phyloP scores from a whole-genome alignment of 2,797 vertebrate genomes.

The Urocyon cinereoargenteus region DNA sequence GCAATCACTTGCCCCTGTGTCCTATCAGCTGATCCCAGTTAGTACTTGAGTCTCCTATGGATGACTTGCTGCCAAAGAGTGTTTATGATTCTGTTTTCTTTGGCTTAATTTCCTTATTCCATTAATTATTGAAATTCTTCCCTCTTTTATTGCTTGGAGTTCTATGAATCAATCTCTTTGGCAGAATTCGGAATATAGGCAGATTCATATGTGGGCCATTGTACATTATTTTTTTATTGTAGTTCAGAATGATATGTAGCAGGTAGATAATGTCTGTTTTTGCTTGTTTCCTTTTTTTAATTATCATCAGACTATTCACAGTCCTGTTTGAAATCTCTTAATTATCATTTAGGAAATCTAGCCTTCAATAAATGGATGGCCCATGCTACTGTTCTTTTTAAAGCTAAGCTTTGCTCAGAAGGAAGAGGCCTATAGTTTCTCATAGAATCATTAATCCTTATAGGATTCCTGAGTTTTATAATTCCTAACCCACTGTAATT shows the following conservation, averaged over 20 bases:
- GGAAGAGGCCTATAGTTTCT: conserved; percentile 64
- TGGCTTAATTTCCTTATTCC: conserved; percentile 52
- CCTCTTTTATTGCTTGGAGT: conserved; percentile 74
- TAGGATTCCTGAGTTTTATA: conserved; percentile 70
- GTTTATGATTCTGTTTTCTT: conserved; percentile 57
- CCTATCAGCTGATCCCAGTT: not conserved
- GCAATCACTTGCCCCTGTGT: not conserved
- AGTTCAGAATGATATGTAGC: conserved; percentile 64
- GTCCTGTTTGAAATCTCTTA: conserved; percentile 66
- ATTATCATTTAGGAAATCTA: conserved; percentile 67
- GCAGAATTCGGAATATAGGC: not conserved
- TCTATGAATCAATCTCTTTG: conserved; percentile 67
- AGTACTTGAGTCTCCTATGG: conserved; percentile 67
- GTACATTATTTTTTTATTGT: conserved; percentile 66
- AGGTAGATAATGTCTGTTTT: conserved; percentile 50
- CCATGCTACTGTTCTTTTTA: conserved; percentile 63
- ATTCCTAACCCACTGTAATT: conserved; percentile 23
- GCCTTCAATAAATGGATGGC: conserved; percentile 61
- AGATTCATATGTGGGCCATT: not conserved
- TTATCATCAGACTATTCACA: conserved; percentile 51
- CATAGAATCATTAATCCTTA: conserved; percentile 69
- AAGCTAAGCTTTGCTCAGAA: conserved; percentile 69
- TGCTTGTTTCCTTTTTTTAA: conserved; percentile 51
- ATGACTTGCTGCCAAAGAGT: conserved; percentile 45
- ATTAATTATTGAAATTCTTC: conserved; percentile 31